Evolutionary conservation across 2,113 vertebrate species (phyloP), one percentile per base, ranked within the genome.

Genomic region (Casuarius casuarius): DNA sequence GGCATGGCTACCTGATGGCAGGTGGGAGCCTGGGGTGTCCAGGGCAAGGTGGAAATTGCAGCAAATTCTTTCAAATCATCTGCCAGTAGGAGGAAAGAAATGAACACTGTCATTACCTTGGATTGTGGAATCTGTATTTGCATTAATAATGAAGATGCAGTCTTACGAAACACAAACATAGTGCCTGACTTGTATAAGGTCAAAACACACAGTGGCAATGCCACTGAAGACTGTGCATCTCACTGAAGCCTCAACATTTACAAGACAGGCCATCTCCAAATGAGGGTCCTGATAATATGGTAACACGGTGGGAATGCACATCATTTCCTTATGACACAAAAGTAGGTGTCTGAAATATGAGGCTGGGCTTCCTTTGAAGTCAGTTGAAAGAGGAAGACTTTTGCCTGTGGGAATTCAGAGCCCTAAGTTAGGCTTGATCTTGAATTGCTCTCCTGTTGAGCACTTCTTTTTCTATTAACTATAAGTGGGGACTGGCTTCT

Each of bases 61-160:
- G 11, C 18, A 26, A 19, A 51, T 31, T 10, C 2, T 1, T 58
- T 78, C 61, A 48, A 59, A 3, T 52, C 22, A 5, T 66, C 77
- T 77, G 25, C 14, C 22, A 40, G 26, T 0, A 62, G 22, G 18
- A 49, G 33, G 52, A 84, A 80, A 86, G 35, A n/a, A 54, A 66
- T 40, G 4, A 66, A 46, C 14, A 26, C 10, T 0, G 2, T 15
- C 22, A 17, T 48, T 70, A 62, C 12, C 33, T 22, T 84, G 0
- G 0, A 26, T 46, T 48, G 1, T 21, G 73, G 84, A 35, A 49
- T 40, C 25, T 71, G 12, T 14, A 35, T 89, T 86, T 81, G 7
- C n/a, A 38, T 54, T 66, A 65, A 40, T 10, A 46, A 10, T 66
- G 11, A 78, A 78, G n/a, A 72, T 14, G 21, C 25, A 95, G 38